Percentiles rank a stretch among this genome's conserved stretches.
Evolutionary conservation across 2,797 vertebrate species (phyloP).

Genomic region (Myoxocephalus aenaeus): DNA sequence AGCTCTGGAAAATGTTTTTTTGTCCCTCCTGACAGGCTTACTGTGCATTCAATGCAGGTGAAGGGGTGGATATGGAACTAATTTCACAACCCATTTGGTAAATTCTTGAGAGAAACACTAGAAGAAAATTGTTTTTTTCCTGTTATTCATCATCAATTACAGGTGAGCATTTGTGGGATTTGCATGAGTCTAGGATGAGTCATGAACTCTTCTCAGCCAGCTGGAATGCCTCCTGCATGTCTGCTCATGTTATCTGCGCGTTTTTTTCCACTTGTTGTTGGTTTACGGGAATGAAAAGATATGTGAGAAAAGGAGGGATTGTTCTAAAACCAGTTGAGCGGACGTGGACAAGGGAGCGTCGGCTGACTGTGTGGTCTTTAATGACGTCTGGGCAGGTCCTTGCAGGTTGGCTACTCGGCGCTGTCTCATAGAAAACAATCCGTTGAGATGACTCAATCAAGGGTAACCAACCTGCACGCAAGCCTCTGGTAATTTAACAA

Average conservation of each 20-base stretch:
- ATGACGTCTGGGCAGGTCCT: constrained; percentile 65
- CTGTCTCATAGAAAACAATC: constrained; percentile 63
- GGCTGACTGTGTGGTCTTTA: constrained; percentile 71
- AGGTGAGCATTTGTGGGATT: constrained; percentile 59
- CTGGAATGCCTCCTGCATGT: constrained; percentile 65
- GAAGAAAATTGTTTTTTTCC: constrained; percentile 51
- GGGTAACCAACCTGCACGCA: constrained; percentile 73
- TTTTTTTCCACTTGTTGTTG: constrained; percentile 52
- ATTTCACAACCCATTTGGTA: constrained; percentile 71
- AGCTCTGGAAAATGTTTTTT: constrained; percentile 38
- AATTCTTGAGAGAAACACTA: constrained; percentile 51
- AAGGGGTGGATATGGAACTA: constrained; percentile 49
- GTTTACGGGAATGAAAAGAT: constrained; percentile 42
- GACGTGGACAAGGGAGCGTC: constrained; percentile 33
- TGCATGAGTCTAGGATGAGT: constrained; percentile 63
- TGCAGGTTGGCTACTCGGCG: constrained; percentile 65
- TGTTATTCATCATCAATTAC: constrained; percentile 66
- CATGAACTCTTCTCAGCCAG: constrained; percentile 54
- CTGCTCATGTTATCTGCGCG: constrained; percentile 63
- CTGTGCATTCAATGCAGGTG: constrained; percentile 55
- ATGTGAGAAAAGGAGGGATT: constrained; percentile 50
- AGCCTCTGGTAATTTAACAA: constrained; percentile 68
- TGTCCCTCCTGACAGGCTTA: constrained; percentile 31
- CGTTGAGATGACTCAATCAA: constrained; percentile 74
- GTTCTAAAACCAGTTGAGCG: constrained; percentile 53